phyloP scores from a whole-genome alignment of 2,888 invertebrate species.

The Sminthurides aquaticus region DNA sequence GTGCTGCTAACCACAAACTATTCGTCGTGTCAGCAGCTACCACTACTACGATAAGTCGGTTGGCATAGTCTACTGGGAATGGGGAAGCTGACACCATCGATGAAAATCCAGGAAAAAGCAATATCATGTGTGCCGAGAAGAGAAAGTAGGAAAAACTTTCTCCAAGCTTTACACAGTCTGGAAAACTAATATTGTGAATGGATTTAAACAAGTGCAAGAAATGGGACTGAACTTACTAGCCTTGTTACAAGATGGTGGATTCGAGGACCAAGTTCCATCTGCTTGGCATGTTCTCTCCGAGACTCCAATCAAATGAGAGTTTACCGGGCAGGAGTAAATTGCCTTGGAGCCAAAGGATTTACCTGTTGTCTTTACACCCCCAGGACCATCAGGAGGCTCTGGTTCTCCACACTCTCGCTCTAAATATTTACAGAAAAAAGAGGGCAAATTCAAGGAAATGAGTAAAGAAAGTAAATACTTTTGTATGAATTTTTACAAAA shows the following conservation, averaged over 20 bases:
- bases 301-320: slow-evolving; percentile 78
- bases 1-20: too few species aligned
- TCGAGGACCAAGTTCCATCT: slow-evolving; percentile 73
- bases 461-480: too few species aligned
- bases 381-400: slow-evolving; percentile 62
- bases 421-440: slow-evolving; percentile 48
- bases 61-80: too few species aligned
- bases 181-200: neutral
- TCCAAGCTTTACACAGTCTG: neutral
- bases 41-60: too few species aligned
- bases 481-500: too few species aligned
- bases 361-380: slow-evolving; percentile 67
- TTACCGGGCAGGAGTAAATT: slow-evolving; percentile 77
- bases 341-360: slow-evolving; percentile 74
- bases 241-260: slow-evolving; percentile 74
- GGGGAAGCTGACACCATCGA: too few species aligned
- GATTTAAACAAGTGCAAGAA: neutral
- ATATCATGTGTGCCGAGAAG: too few species aligned
- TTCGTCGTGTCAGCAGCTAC: too few species aligned
- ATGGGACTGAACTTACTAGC: neutral
- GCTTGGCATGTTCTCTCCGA: slow-evolving; percentile 82
- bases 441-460: neutral
- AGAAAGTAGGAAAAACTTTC: neutral
- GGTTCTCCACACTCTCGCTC: slow-evolving; percentile 81
- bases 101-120: too few species aligned